Evolutionary conservation across 2,888 invertebrate genomes (phyloP).

Genomic region (Cephus runcator): DNA sequence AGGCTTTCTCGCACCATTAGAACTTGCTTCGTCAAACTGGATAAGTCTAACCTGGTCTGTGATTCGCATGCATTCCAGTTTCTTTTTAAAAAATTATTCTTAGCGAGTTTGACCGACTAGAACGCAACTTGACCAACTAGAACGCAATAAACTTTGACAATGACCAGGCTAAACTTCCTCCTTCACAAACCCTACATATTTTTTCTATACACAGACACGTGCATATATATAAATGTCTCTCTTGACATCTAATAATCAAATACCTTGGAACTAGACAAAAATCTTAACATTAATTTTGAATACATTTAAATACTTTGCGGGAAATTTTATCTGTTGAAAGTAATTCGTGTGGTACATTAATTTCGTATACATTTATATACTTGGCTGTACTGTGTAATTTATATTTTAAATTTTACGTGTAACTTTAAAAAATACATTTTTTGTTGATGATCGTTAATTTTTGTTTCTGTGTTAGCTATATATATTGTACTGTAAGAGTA

Average conservation of each 20-base stretch:
- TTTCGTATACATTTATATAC: neutral
- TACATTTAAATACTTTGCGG: neutral
- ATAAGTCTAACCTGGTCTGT: slow-evolving; percentile 19
- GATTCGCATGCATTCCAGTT: neutral
- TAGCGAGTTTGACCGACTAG: neutral
- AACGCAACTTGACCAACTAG: too few species aligned
- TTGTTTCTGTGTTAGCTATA: neutral
- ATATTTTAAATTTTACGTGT: too few species aligned
- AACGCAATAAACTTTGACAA: neutral
- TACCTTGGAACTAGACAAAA: neutral
- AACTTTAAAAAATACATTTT: too few species aligned
- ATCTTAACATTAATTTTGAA: neutral
- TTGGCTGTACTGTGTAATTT: neutral
- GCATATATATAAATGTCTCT: neutral
- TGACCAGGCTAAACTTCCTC: neutral
- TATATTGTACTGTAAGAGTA: neutral
- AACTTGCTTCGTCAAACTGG: slow-evolving; percentile 24
- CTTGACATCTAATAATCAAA: neutral
- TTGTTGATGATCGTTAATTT: too few species aligned
- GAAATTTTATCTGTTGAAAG: neutral
- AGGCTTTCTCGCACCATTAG: slow-evolving; percentile 31
- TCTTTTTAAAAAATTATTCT: neutral
- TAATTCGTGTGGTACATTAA: neutral
- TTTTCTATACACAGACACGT: neutral
- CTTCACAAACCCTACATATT: neutral